These are phyloP conservation scores for Akabosia matsudoensis DNA, from an alignment of 1,140 invertebrate genomes.

Conservation along the genomic window DNA sequence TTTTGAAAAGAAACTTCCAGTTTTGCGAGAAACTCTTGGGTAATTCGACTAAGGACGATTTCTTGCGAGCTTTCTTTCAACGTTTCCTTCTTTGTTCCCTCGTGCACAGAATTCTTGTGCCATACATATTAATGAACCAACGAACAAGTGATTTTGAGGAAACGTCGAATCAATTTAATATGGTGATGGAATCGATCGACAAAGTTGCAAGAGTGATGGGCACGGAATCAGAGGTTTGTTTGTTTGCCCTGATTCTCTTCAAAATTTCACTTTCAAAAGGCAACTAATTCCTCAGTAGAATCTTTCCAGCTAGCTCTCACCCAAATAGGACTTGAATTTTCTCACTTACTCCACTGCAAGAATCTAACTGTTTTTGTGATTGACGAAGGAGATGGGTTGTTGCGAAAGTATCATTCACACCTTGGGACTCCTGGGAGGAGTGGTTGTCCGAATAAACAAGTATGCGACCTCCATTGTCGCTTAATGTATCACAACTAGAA, in stretches of 20 bases:
- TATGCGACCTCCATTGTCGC: too few relatives aligned
- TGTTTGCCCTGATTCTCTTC: neutral
- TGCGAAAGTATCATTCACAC: neutral
- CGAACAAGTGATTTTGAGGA: neutral
- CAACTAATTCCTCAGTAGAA: constrained; percentile 3
- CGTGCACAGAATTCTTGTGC: neutral
- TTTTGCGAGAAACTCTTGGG: neutral
- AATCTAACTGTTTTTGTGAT: neutral
- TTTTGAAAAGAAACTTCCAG: neutral
- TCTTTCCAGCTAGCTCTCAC: constrained; percentile 1
- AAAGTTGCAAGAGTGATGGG: neutral
- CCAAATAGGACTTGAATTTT: neutral
- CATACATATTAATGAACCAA: neutral
- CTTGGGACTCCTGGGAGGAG: neutral
- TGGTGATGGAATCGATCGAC: neutral
- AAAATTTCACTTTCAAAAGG: too few relatives aligned
- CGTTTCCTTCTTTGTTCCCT: too few relatives aligned
- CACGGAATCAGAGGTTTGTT: neutral
- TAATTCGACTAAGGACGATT: neutral
- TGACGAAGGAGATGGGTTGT: neutral
- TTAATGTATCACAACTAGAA: neutral
- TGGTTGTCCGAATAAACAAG: neutral
- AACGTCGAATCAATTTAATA: neutral
- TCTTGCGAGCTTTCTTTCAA: too few relatives aligned
- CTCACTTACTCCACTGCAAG: neutral